phyloP scores from a whole-genome alignment of 64 coral and sea anemone species.

The Anthopleura sola region DNA sequence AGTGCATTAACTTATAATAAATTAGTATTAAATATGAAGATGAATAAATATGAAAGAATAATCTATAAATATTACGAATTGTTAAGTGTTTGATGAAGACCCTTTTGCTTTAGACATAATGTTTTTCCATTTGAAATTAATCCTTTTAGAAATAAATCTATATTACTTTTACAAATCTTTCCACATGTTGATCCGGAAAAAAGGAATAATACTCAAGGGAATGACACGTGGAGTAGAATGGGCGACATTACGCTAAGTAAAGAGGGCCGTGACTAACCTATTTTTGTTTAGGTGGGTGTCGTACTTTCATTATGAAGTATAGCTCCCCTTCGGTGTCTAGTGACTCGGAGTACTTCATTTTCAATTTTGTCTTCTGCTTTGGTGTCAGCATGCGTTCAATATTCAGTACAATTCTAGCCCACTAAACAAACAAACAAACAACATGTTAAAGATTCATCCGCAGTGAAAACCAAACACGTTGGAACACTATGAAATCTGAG shows the following conservation, averaged over 20 bases:
- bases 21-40: neutral
- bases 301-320: slow-evolving; percentile 56
- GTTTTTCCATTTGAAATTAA: too few species aligned
- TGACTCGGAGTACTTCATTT: slow-evolving; percentile 33
- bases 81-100: too few species aligned
- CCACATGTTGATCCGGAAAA: too few species aligned
- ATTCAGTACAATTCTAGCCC: slow-evolving; percentile 44
- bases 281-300: neutral
- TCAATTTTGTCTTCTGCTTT: slow-evolving; percentile 25
- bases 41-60: neutral
- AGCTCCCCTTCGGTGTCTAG: slow-evolving; percentile 8
- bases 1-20: neutral
- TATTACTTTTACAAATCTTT: too few species aligned
- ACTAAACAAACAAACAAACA: slow-evolving; percentile 16
- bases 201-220: too few species aligned
- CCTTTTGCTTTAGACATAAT: too few species aligned
- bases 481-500: too few species aligned
- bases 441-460: neutral
- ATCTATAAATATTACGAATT: neutral
- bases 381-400: slow-evolving; percentile 61
- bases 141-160: too few species aligned
- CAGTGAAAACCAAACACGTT: too few species aligned
- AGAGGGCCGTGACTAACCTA: neutral
- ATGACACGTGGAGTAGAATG: too few species aligned
- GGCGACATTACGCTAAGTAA: too few species aligned